Evolutionary conservation across 1,140 invertebrate species (phyloP), one percentile per base, ranked within the genome.

Genomic region (Oppia nitens): DNA sequence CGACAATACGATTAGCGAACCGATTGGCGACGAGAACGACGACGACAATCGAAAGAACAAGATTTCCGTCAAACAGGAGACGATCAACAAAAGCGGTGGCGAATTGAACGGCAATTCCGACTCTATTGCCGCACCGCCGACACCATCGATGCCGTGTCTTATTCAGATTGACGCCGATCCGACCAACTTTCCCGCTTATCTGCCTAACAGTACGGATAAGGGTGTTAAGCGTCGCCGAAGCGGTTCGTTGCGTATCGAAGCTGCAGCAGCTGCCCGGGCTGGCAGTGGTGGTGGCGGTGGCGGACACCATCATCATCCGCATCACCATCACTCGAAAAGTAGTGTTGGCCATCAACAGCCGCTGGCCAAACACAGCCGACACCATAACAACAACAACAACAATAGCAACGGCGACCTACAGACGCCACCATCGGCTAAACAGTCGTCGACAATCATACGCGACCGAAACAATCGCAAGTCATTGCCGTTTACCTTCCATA

Each of bases 111-210:
- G 26, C 11, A 40, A 21, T 21, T 11, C 55, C 12, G 55, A 6
- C 4, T 9, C 17, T 9, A 25, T 4, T 20, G 53, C 53, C 53
- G 6, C 53, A 23, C 11, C 50, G 11, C 49, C 24, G 11, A 47
- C 12, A 2, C 57, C 57, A 24, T 28, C 56, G 24, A 45, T 56
- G 26, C 51, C 58, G 14, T 60, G 58, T 47, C 57, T 60, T 55
- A 59, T 60, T 24, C 54, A 60, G 32, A 52, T 60, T 11, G 58
- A 60, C 23, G 58, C 58, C 56, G 58, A 60, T 60, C 58, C 58
- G 28, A 60, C 58, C 29, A 54, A 11, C 3, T 61, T 60, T 48
- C 58, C 58, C 11, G 12, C 56, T 20, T 57, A 49, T 52, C 50
- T 9, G 29, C 47, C 47, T 50, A n/a, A 57, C 24, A 27, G n/a